Base-by-base conservation (phyloP, 92 coral and sea anemone species). In the Heliopora coerulea region DNA sequence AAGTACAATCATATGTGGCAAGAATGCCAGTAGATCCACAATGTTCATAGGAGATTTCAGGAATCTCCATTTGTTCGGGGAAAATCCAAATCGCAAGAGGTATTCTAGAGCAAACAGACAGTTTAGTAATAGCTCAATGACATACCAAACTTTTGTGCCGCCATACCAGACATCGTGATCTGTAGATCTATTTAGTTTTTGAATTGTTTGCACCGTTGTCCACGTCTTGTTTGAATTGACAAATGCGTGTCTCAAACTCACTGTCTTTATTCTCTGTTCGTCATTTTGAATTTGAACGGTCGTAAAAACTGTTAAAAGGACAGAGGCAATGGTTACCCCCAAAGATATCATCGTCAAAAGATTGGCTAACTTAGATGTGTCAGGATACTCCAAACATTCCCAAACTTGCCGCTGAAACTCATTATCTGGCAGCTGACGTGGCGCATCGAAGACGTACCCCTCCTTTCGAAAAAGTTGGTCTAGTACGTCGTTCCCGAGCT, bases 311-410 rank as follows among this genome's bases (percentile, higher is more conserved):
- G 96, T 80, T 11, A 83, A 60, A 2, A 88, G 65, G 3, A 95
- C 91, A 12, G 99, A 95, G 26, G 84, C 48, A 3, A 95, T 73
- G 48, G 90, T 89, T 73, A 95, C 81, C 39, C 73, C 73, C 62
- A 95, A 83, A 0, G 99, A 95, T 52, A 86, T 80, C 21, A 90
- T 24, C 15, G 96, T 91, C 40, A 95, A 79, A 27, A 78, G 75
- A 56, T 87, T 81, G 0, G 99, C 99, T 8, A 84, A 24, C 23
- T 49, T 66, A 20, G 99, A 95, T 15, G 96, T 88, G 77, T 88
- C 90, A 0, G 99, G 99, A n/a, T 95, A 88, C 63, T 95, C 99
- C 23, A 95, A 90, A 24, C 92, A 80, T 50, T 95, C 86, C 99
- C 99, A 95, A 34, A 95, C 58, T 37, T 76, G 83, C 21, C 91